phyloP scores from a whole-genome alignment of 2,888 invertebrate genomes.

The Sinopyrophorus schimmeli region DNA sequence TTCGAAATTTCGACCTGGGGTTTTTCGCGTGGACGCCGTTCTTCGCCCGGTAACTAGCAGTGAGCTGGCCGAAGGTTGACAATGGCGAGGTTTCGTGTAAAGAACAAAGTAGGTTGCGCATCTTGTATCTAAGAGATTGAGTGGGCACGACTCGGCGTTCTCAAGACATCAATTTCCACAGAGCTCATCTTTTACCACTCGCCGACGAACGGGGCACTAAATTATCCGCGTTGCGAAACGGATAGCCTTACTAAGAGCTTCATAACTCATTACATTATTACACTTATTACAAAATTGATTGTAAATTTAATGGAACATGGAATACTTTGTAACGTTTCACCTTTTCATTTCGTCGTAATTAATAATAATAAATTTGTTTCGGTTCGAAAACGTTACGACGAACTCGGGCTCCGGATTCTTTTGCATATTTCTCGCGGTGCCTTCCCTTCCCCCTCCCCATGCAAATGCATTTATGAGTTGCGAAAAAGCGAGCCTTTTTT shows the following conservation, averaged over 20 bases:
- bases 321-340: no score
- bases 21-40: no score
- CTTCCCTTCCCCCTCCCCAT: no score
- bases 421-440: no score
- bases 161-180: slow-evolving; percentile 35
- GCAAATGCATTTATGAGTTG: no score
- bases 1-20: no score
- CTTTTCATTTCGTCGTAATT: no score
- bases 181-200: slow-evolving; percentile 33
- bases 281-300: slow-evolving; percentile 15
- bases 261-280: slow-evolving; percentile 22
- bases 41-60: slow-evolving; percentile 5
- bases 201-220: slow-evolving; percentile 22
- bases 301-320: no score
- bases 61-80: slow-evolving; percentile 22
- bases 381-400: no score
- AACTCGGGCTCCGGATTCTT: no score
- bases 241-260: slow-evolving; percentile 21
- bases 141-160: slow-evolving; percentile 34
- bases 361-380: no score
- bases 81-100: slow-evolving; percentile 27
- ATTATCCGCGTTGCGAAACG: slow-evolving; percentile 29
- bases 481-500: no score
- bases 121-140: slow-evolving; percentile 34
- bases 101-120: slow-evolving; percentile 36